Evolutionary conservation across 53 echinoderm and acorn worm genomes (phyloP), one percentile per base, ranked within the genome.

Genomic region (Henricia sp.): DNA sequence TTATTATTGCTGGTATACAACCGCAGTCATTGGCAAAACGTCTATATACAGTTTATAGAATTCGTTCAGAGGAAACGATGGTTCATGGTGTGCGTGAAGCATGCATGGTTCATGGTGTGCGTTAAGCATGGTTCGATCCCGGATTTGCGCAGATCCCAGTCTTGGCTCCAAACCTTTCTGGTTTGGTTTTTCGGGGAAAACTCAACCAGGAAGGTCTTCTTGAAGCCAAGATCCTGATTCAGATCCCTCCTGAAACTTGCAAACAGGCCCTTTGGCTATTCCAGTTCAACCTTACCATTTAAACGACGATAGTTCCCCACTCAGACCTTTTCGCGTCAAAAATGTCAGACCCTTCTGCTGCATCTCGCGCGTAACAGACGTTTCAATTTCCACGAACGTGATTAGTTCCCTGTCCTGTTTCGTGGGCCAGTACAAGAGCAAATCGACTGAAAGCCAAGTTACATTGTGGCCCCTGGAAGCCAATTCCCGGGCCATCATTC

Each of bases 381-480:
- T 30, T 11, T 64, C 29, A 46, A 62, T 30, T 0, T 34, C 19
- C 19, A 63, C 17, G 50, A 80, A 80, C 20, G 48, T 62, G 43
- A 80, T 80, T 19, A 43, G 48, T 10, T 64, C 6, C 20, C 42
- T 62, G 64, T 80, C 80, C 35, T 30, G 40, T 8, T 64, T 36
- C n/a, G 80, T 80, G 0, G 62, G 62, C 80, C 80, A 80, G 46
- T 80, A 80, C 20, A 80, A 2, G 2, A 64, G 65, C 1, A 10
- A 32, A n/a, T 87, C 72, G 62, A 83, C 50, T 24, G 90, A 39
- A 6, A 93, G 59, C 37, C 87, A 77, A 10, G 89, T 89, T 13
- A 93, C 90, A 29, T 93, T 77, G 42, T 93, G 88, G 6, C 83
- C 83, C 39, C 70, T 69, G 3, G 69, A 68, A 24, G 83, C 83